Evolutionary conservation across 2,888 invertebrate genomes (phyloP).

Genomic region (Apodemia mormo): DNA sequence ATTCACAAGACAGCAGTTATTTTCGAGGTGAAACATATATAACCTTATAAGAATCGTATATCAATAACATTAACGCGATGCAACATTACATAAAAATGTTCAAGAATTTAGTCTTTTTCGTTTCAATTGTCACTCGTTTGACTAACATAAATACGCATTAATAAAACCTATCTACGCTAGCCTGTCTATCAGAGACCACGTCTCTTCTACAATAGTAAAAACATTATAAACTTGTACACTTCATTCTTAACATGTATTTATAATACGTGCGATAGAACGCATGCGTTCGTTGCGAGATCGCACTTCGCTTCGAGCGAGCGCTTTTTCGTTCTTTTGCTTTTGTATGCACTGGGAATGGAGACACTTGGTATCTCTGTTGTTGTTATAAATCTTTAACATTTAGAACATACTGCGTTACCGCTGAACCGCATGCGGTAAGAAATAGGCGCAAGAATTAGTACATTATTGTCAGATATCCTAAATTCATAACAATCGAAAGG

Average conservation of each 20-base stretch:
- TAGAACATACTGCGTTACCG: slow-evolving; percentile 25
- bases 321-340: slow-evolving; percentile 24
- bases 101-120: slow-evolving; percentile 80
- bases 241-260: slow-evolving; percentile 44
- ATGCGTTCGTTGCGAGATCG: slow-evolving; percentile 30
- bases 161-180: slow-evolving; percentile 78
- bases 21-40: slow-evolving; percentile 35
- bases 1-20: slow-evolving; percentile 15
- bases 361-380: slow-evolving; percentile 15
- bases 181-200: slow-evolving; percentile 75
- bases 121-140: slow-evolving; percentile 76
- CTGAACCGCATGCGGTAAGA: slow-evolving; percentile 28
- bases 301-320: slow-evolving; percentile 30
- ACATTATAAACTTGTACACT: slow-evolving; percentile 65
- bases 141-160: slow-evolving; percentile 71
- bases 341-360: slow-evolving; percentile 32
- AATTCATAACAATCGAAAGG: slow-evolving; percentile 56
- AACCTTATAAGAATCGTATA: slow-evolving; percentile 67
- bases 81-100: slow-evolving; percentile 76
- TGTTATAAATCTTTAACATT: slow-evolving; percentile 20
- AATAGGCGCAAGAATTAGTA: slow-evolving; percentile 50
- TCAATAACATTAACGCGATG: slow-evolving; percentile 72
- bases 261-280: slow-evolving; percentile 35
- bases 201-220: slow-evolving; percentile 73
- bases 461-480: slow-evolving; percentile 77